A percentile compares a stretch with the other conserved stretches of the same genome.
Evolutionary conservation across 1,140 invertebrate species (phyloP).

Genomic region (Chironomus tepperi): DNA sequence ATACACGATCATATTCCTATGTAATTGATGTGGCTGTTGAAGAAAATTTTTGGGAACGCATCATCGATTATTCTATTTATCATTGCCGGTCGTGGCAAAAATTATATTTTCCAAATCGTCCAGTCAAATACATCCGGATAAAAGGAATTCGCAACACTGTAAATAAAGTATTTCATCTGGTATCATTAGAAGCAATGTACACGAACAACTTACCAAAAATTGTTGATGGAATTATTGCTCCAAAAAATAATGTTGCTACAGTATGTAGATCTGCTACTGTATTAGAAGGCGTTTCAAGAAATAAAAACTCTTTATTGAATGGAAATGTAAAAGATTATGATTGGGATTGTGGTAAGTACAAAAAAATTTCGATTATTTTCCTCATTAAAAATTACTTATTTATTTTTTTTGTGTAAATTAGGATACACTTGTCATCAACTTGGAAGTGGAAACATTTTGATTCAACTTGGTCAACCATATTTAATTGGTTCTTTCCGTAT

Average conservation of each 20-base stretch:
- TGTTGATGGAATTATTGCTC: constrained; percentile 70
- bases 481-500: constrained; percentile 84
- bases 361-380: too few species aligned
- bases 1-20: constrained; percentile 91
- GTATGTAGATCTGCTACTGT: constrained; percentile 81
- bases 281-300: constrained; percentile 87
- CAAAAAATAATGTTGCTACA: constrained; percentile 86
- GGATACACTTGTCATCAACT: constrained; percentile 97
- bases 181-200: constrained; percentile 83
- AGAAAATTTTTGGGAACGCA: constrained; percentile 86
- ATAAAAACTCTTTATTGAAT: constrained; percentile 91
- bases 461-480: constrained; percentile 91
- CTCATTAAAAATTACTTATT: too few species aligned
- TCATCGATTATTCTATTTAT: constrained; percentile 86
- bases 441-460: constrained; percentile 86
- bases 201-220: constrained; percentile 66
- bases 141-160: constrained; percentile 94
- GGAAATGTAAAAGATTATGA: constrained; percentile 91
- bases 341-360: constrained; percentile 77
- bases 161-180: constrained; percentile 89
- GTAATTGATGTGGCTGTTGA: constrained; percentile 95
- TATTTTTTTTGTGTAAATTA: too few species aligned
- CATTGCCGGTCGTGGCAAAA: constrained; percentile 94
- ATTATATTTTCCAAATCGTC: constrained; percentile 82
- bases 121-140: constrained; percentile 81